Conservation (phyloP, 1,140 invertebrate species). For the Diabrotica undecimpunctata region DNA sequence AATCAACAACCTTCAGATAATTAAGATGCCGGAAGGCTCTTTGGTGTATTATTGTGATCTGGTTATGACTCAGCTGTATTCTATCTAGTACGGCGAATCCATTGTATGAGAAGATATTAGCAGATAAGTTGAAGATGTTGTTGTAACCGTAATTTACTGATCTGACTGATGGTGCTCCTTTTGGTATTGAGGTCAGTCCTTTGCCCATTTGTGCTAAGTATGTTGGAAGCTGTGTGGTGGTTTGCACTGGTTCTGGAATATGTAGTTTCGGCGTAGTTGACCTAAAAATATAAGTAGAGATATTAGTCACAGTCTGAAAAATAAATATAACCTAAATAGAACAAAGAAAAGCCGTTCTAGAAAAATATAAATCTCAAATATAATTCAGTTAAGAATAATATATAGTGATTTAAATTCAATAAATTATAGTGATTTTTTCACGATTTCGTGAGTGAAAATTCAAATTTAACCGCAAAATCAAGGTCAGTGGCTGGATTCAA, state of each 20-base stretch:
- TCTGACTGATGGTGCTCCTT: slow-evolving; percentile 25
- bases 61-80: slow-evolving; percentile 39
- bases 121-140: slow-evolving; percentile 28
- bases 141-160: slow-evolving; percentile 41
- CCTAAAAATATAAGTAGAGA: slow-evolving; percentile 11
- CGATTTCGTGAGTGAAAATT: no score
- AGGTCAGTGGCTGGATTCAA: no score
- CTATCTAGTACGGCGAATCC: slow-evolving; percentile 32
- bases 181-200: slow-evolving; percentile 33
- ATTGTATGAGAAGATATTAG: slow-evolving; percentile 35
- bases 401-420: no score
- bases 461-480: no score
- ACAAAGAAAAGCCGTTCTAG: neutral
- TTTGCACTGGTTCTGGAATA: neutral
- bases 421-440: no score
- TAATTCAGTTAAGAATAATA: no score
- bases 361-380: neutral
- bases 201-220: slow-evolving; percentile 31
- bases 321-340: neutral
- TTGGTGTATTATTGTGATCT: slow-evolving; percentile 29
- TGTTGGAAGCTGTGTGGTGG: slow-evolving; percentile 17
- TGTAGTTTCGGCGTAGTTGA: neutral
- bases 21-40: slow-evolving; percentile 59
- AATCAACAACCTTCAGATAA: slow-evolving; percentile 63
- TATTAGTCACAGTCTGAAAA: neutral